A percentile compares a stretch with the other conserved stretches of the same genome.
phyloP scores from a whole-genome alignment of 2,113 vertebrate species.

The Clinocottus analis region DNA sequence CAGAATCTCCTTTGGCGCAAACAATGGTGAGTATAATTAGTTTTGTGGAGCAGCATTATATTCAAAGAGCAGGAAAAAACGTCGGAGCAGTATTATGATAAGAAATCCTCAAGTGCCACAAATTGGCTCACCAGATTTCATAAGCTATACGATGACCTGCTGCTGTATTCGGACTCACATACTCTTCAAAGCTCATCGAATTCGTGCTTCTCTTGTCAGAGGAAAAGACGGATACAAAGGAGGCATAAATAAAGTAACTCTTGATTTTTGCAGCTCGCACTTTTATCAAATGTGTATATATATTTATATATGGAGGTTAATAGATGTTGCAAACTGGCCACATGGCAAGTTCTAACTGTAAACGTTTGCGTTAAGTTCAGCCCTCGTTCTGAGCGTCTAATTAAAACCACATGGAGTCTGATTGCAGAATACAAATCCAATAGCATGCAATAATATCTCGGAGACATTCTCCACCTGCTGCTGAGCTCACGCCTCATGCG shows the following conservation, averaged over 20 bases:
- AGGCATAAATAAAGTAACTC: slow-evolving; percentile 25
- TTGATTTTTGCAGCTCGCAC: slow-evolving; percentile 25
- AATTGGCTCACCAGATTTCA: slow-evolving; percentile 19
- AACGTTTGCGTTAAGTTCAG: slow-evolving; percentile 11
- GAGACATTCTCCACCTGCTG: neutral
- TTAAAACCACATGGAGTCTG: neutral
- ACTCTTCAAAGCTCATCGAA: slow-evolving; percentile 38
- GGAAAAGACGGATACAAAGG: slow-evolving; percentile 26
- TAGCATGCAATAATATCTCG: neutral
- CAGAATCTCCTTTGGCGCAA: slow-evolving; percentile 46
- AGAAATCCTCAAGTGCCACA: neutral
- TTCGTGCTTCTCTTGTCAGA: neutral
- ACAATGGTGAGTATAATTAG: slow-evolving; percentile 53
- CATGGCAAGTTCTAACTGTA: slow-evolving; percentile 5
- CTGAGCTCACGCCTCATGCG: neutral
- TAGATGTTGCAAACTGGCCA: slow-evolving; percentile 17
- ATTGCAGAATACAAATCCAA: neutral
- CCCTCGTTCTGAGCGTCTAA: neutral
- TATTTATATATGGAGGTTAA: slow-evolving; percentile 45
- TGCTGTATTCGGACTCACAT: neutral
- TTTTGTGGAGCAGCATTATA: slow-evolving; percentile 22
- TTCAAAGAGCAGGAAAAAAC: slow-evolving; percentile 20
- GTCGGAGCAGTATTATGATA: neutral
- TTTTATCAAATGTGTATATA: slow-evolving; percentile 47
- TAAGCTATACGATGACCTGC: slow-evolving; percentile 23